Conservation (phyloP, 2,888 invertebrate genomes). For the Quadroppia sp. region DNA sequence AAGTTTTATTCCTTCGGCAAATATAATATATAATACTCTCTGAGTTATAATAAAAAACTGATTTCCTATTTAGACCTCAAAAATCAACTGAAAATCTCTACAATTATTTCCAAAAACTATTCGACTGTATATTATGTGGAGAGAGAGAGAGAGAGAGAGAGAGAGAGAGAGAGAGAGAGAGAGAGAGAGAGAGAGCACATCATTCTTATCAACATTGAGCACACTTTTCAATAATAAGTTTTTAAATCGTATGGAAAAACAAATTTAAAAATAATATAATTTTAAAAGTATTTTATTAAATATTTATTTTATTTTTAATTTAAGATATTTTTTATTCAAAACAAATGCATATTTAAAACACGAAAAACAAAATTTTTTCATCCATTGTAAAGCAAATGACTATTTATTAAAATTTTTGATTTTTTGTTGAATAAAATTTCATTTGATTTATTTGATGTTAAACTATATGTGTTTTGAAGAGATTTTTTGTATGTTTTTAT, state of each 20-base stretch:
- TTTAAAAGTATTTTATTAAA: background rate
- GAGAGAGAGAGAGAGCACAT: too few species aligned
- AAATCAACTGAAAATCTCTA: background rate
- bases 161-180: too few species aligned
- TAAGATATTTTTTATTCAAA: too few species aligned
- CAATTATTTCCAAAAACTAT: slow-evolving; percentile 12
- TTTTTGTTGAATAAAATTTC: too few species aligned
- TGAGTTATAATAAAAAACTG: too few species aligned
- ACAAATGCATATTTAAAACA: too few species aligned
- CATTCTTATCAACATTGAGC: slow-evolving; percentile 21
- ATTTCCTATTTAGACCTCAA: background rate
- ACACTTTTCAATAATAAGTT: slow-evolving; percentile 1
- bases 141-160: background rate
- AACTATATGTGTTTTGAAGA: background rate
- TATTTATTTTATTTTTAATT: background rate
- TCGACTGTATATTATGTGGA: too few species aligned
- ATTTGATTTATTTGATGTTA: background rate
- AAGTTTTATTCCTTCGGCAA: background rate
- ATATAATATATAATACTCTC: background rate
- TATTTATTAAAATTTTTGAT: too few species aligned
- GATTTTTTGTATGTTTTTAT: background rate
- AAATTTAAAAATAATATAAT: background rate
- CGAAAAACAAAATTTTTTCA: too few species aligned
- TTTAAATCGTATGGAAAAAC: background rate
- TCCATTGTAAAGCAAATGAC: background rate